Percentiles rank a stretch among this genome's conserved stretches.
Conservation (phyloP, 2,113 vertebrate species). For the Microtus pennsylvanicus region DNA sequence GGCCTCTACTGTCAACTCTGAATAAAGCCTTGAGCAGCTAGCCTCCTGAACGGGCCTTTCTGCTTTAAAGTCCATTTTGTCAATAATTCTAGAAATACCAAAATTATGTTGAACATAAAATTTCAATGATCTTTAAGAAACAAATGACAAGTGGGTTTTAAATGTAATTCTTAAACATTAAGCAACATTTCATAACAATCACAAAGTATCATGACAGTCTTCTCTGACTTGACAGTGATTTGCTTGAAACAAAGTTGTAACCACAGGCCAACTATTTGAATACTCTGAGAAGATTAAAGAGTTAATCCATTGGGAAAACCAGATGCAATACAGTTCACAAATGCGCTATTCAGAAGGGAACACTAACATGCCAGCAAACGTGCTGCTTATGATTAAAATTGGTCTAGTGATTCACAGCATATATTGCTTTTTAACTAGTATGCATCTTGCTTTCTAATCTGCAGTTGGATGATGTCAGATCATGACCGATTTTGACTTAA, state of each 20-base stretch:
- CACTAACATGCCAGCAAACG: background rate
- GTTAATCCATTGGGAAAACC: conserved; percentile 61
- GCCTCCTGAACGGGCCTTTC: background rate
- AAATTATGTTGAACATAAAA: conserved; percentile 45
- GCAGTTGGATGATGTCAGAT: background rate
- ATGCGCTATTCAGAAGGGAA: conserved; percentile 23
- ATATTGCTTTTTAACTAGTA: background rate
- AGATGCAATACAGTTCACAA: conserved; percentile 53
- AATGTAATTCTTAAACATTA: conserved; percentile 47
- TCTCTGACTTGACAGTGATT: background rate
- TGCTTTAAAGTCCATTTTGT: conserved; percentile 9
- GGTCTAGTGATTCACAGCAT: background rate
- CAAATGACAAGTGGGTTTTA: background rate
- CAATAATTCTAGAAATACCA: conserved; percentile 21
- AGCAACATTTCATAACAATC: conserved; percentile 21
- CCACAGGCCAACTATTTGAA: conserved; percentile 65
- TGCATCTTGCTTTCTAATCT: conserved; percentile 21
- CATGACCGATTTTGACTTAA: conserved; percentile 56
- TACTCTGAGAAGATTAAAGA: conserved; percentile 70
- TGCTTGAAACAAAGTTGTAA: conserved; percentile 53
- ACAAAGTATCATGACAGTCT: background rate
- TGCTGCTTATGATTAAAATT: conserved; percentile 17
- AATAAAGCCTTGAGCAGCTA: background rate
- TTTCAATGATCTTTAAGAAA: background rate
- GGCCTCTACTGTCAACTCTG: background rate